These are phyloP conservation scores for Halictus ligatus DNA, from an alignment of 2,888 invertebrate genomes.

Conservation along the genomic window DNA sequence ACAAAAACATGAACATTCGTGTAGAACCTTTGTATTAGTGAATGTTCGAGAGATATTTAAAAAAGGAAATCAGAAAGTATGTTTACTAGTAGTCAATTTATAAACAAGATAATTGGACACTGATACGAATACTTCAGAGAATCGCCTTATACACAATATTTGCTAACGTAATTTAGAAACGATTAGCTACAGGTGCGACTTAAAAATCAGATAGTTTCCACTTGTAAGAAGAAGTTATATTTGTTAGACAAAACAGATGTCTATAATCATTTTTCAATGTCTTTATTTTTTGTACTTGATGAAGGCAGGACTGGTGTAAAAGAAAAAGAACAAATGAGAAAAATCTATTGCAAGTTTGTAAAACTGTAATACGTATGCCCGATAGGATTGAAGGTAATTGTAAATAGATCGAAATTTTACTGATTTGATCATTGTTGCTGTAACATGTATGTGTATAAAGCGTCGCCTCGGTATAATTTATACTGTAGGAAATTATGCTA, in stretches of 20 bases:
- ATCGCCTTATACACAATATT: conserved; percentile 60
- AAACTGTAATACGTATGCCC: conserved; percentile 22
- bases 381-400: conserved; percentile 37
- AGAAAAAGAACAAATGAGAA: background rate
- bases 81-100: conserved; percentile 60
- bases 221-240: conserved; percentile 32
- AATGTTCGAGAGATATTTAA: conserved; percentile 29
- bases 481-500: conserved; percentile 42
- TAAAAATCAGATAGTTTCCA: conserved; percentile 49
- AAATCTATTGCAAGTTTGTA: conserved; percentile 16
- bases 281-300: conserved; percentile 40
- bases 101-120: conserved; percentile 49
- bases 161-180: conserved; percentile 58
- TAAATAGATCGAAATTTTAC: conserved; percentile 52
- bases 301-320: conserved; percentile 8
- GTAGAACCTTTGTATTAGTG: conserved; percentile 46
- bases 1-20: conserved; percentile 5
- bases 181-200: conserved; percentile 34
- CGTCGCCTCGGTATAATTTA: conserved; percentile 51
- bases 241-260: conserved; percentile 29
- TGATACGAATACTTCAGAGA: conserved; percentile 40
- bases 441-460: conserved; percentile 55
- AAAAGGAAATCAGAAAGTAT: conserved; percentile 14
- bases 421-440: conserved; percentile 55
- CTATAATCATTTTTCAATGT: conserved; percentile 29